Evolutionary conservation across 2,888 invertebrate genomes (phyloP).

Genomic region (Brachypterus glaber): DNA sequence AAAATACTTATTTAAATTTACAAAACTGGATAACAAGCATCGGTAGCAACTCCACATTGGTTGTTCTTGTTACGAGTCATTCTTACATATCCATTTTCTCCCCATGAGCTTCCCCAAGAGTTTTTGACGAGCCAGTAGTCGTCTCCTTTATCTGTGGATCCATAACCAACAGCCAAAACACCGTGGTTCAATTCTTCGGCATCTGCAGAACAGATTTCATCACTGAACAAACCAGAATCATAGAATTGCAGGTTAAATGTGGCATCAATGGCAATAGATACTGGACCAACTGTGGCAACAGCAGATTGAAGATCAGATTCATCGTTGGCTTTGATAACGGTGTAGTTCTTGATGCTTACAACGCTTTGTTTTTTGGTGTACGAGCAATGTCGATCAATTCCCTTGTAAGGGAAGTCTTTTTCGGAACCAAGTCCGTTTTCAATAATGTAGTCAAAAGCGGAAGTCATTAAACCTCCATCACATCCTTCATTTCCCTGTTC

Average conservation of each 20-base stretch:
- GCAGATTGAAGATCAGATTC: constrained; percentile 55
- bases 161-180: background rate
- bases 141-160: too few species aligned
- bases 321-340: constrained; percentile 58
- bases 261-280: constrained; percentile 81
- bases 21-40: background rate
- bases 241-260: constrained; percentile 56
- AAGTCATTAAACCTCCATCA: constrained; percentile 43
- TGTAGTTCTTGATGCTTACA: constrained; percentile 48
- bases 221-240: background rate
- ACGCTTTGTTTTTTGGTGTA: constrained; percentile 7
- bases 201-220: background rate
- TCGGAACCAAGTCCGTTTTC: constrained; percentile 46
- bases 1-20: too few species aligned
- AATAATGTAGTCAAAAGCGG: constrained; percentile 39
- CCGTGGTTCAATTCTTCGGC: background rate
- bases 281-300: constrained; percentile 71
- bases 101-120: background rate
- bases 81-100: background rate
- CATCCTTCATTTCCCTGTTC: constrained; percentile 41
- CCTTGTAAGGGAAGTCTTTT: constrained; percentile 42
- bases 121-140: constrained; percentile 47
- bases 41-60: background rate
- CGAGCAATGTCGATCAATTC: constrained; percentile 10
- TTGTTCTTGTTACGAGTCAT: background rate